Evolutionary conservation across 2,888 invertebrate genomes (phyloP), one percentile per base, ranked within the genome.

Genomic region (Doris montereyensis): DNA sequence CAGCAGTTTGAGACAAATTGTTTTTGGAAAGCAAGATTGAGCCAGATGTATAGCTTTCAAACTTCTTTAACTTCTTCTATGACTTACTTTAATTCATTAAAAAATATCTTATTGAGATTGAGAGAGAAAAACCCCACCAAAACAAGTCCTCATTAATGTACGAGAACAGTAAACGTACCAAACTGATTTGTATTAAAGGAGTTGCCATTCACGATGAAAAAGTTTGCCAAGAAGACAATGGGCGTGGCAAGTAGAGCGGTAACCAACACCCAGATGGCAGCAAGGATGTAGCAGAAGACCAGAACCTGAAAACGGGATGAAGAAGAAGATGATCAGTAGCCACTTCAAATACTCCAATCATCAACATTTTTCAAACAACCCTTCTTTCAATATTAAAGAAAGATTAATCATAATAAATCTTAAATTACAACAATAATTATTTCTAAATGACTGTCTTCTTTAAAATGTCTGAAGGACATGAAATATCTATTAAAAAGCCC

Each of bases 101-200:
- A 34, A 70, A 34, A 4, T 5, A 41, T 21, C 35, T 26, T 5
- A 60, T 5, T 26, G 62, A 60, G 21, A 60, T n/a, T 21, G 3
- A 60, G 4, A 60, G 21, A 60, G 60, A 60, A 2, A 60, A 21
- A 60, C 4, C 70, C 21, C 8, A 70, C 70, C 3, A 8, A 70
- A 30, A 34, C n/a, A 1, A 0, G 4, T 13, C 2, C 17, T 10
- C 1, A 13, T 35, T 17, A 32, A 0, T n/a, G n/a, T n/a, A n/a
- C n/a, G n/a, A 35, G 13, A 73, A 57, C 17, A 30, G n/a, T 24
- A 13, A 10, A 79, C 83, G 82, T 83, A 88, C 89, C 88, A 81
- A 88, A 89, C 81, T 86, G 78, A 72, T 82, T 81, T 58, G 87
- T 86, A 78, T 89, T 80, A 72, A 89, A 83, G 77, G 86, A 84